phyloP scores from a whole-genome alignment of 2,113 vertebrate genomes.

The Triplophysa rosa region DNA sequence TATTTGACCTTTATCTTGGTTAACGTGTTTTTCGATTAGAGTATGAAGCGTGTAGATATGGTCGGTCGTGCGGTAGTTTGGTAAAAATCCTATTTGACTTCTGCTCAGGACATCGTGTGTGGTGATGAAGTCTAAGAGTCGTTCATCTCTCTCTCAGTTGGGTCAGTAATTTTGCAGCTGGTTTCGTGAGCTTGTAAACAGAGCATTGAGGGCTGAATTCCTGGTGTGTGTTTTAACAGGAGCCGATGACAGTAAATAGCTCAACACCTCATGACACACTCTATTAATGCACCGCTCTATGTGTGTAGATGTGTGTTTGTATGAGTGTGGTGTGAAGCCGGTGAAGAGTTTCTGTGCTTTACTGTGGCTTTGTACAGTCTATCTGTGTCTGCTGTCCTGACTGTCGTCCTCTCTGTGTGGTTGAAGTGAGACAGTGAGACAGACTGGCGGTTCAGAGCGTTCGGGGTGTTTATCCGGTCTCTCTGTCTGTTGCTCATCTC shows the following conservation, averaged over 20 bases:
- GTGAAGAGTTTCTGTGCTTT: neutral
- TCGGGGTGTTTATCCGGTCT: conserved; percentile 1
- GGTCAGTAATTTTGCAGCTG: no score
- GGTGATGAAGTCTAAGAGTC: no score
- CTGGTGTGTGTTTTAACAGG: no score
- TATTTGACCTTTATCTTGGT: no score
- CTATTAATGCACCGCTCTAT: neutral
- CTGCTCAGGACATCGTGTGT: no score
- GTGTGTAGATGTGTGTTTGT: neutral
- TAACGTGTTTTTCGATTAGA: no score
- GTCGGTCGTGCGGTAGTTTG: no score
- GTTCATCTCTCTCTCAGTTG: no score
- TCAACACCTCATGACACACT: neutral
- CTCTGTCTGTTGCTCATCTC: neutral
- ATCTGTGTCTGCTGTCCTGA: neutral
- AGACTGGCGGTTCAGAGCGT: neutral
- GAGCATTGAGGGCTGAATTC: no score
- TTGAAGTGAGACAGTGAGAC: neutral
- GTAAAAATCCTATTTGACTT: no score
- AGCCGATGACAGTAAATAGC: neutral
- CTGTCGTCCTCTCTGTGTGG: neutral
- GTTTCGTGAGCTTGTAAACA: no score
- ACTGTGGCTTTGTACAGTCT: neutral
- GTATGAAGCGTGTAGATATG: no score
- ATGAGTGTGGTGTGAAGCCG: neutral